Evolutionary conservation across 2,797 vertebrate species (phyloP), one percentile per base, ranked within the genome.

Genomic region (Enoplosus armatus): DNA sequence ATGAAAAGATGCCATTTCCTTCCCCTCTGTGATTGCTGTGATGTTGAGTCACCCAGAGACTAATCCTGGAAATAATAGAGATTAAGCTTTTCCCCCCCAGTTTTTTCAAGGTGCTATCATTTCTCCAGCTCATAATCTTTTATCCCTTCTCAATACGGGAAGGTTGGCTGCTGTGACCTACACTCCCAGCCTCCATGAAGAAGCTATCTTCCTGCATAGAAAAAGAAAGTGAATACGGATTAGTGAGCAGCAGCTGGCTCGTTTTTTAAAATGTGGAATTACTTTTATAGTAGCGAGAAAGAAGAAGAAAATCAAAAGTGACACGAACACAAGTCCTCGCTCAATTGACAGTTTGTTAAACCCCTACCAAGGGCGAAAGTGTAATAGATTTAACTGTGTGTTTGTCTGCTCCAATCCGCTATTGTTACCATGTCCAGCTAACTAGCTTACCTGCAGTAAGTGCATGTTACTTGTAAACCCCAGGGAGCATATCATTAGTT

Each of bases 21-120:
- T 82, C 64, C 45, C 77, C 66, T 88, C 83, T 86, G 68, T 55
- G 66, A 90, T 85, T 87, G 82, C 84, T 88, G 65, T 80, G 88
- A 86, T 92, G 88, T 90, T 93, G 89, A 94, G 87, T 93, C 92
- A 92, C 87, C 87, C 81, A 56, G 80, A 87, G 72, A 87, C 86
- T 93, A 93, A 93, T 94, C 89, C 90, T 77, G 84, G 82, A 91
- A 93, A 94, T 93, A 93, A 92, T 79, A 90, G 79, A 85, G 84
- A 94, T 93, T 91, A 92, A 87, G 80, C 81, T 84, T 90, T 82
- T 78, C 35, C 60, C 66, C n/a, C 66, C 41, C 53, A 58, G 39
- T 87, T 87, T 77, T 59, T 65, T 72, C 63, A 79, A 80, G 79
- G 62, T 83, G 85, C 83, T 86, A 62, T 90, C 76, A 91, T 90